phyloP scores from a whole-genome alignment of 92 coral and sea anemone species.

The Epizoanthus ramosus region DNA sequence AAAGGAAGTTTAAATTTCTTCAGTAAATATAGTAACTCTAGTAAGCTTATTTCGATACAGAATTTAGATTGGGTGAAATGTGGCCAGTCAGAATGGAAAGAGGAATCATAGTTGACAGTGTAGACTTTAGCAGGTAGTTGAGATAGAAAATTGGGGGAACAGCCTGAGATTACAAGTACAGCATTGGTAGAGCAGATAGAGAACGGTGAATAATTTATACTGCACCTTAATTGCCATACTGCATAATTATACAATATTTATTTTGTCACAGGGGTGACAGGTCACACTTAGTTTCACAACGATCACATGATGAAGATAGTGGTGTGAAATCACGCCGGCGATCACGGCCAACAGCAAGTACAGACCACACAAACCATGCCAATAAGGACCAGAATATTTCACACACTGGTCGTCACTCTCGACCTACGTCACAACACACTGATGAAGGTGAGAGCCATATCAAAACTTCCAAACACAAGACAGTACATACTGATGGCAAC shows the following conservation, averaged over 20 bases:
- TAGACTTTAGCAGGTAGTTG: too few relatives aligned
- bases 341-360: background rate
- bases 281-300: background rate
- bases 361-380: background rate
- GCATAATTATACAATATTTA: background rate
- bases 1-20: background rate
- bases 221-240: background rate
- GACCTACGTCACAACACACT: background rate
- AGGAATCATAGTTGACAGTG: too few relatives aligned
- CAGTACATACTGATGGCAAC: background rate
- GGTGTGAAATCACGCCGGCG: background rate
- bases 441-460: background rate
- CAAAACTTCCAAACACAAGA: background rate
- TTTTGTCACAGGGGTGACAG: conserved; percentile 20
- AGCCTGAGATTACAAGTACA: too few relatives aligned
- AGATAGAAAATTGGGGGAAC: too few relatives aligned
- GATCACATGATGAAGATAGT: background rate
- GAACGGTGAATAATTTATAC: background rate
- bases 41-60: too few relatives aligned
- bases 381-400: background rate
- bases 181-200: background rate
- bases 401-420: background rate
- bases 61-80: too few relatives aligned
- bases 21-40: background rate
- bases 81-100: too few relatives aligned